Percentiles rank a stretch among this genome's conserved stretches.
Conservation (phyloP, 1,140 invertebrate species). For the Anoplolepis gracilipes region DNA sequence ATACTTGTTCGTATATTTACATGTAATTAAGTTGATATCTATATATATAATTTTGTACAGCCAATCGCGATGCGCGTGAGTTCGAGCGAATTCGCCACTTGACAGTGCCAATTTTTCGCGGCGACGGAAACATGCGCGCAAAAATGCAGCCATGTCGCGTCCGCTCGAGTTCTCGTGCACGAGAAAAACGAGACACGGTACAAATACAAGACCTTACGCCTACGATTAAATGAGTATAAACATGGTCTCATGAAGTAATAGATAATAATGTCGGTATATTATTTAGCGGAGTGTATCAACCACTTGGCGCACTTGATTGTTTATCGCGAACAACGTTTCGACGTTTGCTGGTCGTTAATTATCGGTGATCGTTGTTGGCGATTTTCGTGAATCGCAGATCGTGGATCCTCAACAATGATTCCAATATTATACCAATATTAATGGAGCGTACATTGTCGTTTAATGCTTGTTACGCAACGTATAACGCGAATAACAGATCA, state of each 20-base stretch:
- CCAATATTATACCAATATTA: background rate
- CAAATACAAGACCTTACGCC: slow-evolving; percentile 84
- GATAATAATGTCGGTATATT: slow-evolving; percentile 67
- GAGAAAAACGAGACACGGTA: slow-evolving; percentile 81
- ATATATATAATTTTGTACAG: slow-evolving; percentile 77
- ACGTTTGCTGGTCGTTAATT: background rate
- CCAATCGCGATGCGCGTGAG: slow-evolving; percentile 58
- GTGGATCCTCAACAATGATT: slow-evolving; percentile 1
- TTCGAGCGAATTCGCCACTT: slow-evolving; percentile 1
- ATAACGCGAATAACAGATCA: slow-evolving; percentile 33
- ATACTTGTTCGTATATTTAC: slow-evolving; percentile 69
- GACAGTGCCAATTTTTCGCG: slow-evolving; percentile 1
- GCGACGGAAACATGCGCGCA: background rate
- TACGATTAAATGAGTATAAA: slow-evolving; percentile 66
- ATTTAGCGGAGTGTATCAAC: slow-evolving; percentile 39
- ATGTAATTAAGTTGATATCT: slow-evolving; percentile 66
- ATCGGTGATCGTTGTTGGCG: slow-evolving; percentile 15
- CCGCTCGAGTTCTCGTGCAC: slow-evolving; percentile 29
- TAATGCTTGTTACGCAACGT: slow-evolving; percentile 3
- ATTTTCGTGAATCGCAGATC: background rate
- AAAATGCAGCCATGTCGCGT: background rate
- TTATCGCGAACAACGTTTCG: background rate
- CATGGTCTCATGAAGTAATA: slow-evolving; percentile 55
- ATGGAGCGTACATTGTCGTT: background rate
- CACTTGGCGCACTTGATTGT: slow-evolving; percentile 49